Evolutionary conservation across 2,113 vertebrate species (phyloP), one percentile per base, ranked within the genome.

Genomic region (Willisornis vidua): DNA sequence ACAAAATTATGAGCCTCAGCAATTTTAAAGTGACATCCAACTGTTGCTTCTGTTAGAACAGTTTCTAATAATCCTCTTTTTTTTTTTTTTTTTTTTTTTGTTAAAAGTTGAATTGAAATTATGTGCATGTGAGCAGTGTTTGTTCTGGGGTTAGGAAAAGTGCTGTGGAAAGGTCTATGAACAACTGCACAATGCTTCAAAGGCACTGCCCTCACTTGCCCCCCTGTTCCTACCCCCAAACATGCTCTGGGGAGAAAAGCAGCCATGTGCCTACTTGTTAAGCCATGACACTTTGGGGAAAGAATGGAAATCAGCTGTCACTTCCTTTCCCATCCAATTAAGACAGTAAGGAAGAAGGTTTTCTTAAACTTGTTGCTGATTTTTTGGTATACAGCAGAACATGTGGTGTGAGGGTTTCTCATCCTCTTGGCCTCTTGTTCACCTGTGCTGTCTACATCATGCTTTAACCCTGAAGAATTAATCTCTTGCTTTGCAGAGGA

Each of bases 381-480:
- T 31, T 83, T 63, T 71, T 76, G 14, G 8, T 72, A 35, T 28
- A 12, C 14, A 33, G 63, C 46, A 77, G 41, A 51, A 20, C 1
- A 1, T 29, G 19, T n/a, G 18, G 7, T 24, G 28, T 67, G 24
- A 41, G 7, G 16, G n/a, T 66, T 96, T 91, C 76, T 86, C 39
- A 72, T 28, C 54, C 22, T 65, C 51, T 52, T 57, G 7, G 1
- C 57, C 39, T 57, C 41, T 80, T 58, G 57, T 85, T 49, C 35
- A 90, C 41, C 48, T 90, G 75, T 72, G 23, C 17, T 72, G 37
- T 66, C 76, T 39, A 43, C 80, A 76, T 35, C n/a, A 14, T 18
- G 19, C 23, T 86, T 81, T 93, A 95, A 91, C 94, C 96, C 95
- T 97, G 95, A 90, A 83, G 46, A 48, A 89, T 78, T 93, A 95